A percentile compares a stretch with the other conserved stretches of the same genome.
These are phyloP conservation scores for Diadophis punctatus DNA, from an alignment of 2,113 vertebrate species.

Conservation along the genomic window DNA sequence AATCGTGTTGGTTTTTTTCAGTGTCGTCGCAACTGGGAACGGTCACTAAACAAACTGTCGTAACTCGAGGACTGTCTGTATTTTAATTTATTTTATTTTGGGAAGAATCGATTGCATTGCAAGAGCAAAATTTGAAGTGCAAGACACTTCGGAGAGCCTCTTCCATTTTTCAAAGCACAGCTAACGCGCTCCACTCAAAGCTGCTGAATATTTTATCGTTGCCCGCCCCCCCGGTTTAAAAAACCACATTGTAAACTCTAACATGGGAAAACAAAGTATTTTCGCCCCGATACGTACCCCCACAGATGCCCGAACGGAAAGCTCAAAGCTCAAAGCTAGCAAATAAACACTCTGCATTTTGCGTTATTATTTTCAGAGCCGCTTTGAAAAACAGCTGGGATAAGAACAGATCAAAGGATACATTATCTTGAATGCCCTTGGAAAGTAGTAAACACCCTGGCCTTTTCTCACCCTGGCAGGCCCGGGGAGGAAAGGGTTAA, in stretches of 20 bases:
- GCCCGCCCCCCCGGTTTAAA: not conserved
- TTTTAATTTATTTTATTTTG: not conserved
- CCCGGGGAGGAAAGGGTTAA: not conserved
- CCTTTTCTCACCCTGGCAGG: not conserved
- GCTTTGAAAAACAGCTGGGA: not conserved
- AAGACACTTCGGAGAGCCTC: not conserved
- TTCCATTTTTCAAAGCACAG: not conserved
- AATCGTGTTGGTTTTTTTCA: too few species aligned
- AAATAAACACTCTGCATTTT: not conserved
- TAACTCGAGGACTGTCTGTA: too few species aligned
- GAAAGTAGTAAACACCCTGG: not conserved
- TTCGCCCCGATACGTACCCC: not conserved
- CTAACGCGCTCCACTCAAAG: not conserved
- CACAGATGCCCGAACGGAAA: not conserved
- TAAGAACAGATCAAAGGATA: not conserved
- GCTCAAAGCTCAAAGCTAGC: not conserved
- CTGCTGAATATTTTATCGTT: not conserved
- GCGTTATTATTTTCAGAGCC: not conserved
- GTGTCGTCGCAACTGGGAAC: too few species aligned
- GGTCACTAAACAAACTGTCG: too few species aligned
- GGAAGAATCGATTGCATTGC: not conserved
- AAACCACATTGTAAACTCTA: not conserved
- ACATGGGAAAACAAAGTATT: not conserved
- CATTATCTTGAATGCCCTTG: not conserved
- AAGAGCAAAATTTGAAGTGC: not conserved